A percentile compares a stretch with the other conserved stretches of the same genome.
phyloP scores from a whole-genome alignment of 2,113 vertebrate genomes.

The Rhinoptilus africanus region DNA sequence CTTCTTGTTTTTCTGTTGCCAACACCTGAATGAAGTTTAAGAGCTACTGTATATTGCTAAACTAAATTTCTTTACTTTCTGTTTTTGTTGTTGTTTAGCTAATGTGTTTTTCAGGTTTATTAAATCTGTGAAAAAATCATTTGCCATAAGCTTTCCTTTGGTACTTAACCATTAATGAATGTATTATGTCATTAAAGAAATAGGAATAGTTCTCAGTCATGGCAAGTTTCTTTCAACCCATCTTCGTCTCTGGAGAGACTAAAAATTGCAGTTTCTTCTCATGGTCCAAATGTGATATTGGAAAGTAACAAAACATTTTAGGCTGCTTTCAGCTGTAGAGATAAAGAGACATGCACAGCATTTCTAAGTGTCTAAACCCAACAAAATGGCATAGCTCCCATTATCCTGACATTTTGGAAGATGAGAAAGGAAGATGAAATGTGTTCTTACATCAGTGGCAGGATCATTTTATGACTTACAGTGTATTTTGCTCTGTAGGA shows the following conservation, averaged over 20 bases:
- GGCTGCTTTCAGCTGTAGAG: background rate
- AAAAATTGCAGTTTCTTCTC: background rate
- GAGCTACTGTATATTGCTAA: background rate
- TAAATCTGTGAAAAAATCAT: background rate
- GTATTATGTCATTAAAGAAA: background rate
- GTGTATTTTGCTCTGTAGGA: background rate
- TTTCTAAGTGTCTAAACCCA: background rate
- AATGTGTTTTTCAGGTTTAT: background rate
- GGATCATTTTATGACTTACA: background rate
- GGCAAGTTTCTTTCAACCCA: background rate
- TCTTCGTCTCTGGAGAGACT: background rate
- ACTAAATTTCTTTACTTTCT: background rate
- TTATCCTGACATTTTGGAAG: background rate
- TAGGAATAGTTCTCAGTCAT: background rate
- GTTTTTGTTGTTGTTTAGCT: background rate
- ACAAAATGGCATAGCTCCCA: background rate
- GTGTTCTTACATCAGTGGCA: background rate
- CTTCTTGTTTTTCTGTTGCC: fast-evolving
- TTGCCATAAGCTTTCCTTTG: background rate
- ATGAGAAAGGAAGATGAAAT: background rate
- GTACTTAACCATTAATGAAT: background rate
- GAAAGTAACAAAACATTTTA: background rate
- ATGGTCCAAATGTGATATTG: background rate
- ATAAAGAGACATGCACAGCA: background rate
- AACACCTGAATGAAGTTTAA: background rate